phyloP scores from a whole-genome alignment of 2,113 vertebrate genomes.

The Oryzias melastigma region DNA sequence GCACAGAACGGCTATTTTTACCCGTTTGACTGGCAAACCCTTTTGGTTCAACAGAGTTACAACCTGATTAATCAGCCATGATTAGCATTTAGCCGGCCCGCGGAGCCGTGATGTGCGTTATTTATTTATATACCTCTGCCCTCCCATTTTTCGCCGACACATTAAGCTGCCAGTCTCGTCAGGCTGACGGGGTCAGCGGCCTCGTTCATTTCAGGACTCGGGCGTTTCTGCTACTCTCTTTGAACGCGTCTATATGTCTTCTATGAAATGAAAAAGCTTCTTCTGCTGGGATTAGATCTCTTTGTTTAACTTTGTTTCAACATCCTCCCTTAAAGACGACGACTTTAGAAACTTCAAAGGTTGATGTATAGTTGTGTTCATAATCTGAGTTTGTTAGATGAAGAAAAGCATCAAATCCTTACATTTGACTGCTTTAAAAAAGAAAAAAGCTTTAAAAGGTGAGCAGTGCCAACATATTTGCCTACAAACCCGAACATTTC shows the following conservation, averaged over 20 bases:
- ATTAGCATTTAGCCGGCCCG: constrained; percentile 81
- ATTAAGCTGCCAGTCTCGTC: constrained; percentile 84
- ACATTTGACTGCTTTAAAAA: too few relatives aligned
- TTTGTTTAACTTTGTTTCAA: background rate
- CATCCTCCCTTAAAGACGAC: too few relatives aligned
- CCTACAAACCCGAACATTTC: too few relatives aligned
- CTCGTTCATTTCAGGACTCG: constrained; percentile 84
- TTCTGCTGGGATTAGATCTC: background rate
- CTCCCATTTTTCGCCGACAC: constrained; percentile 70
- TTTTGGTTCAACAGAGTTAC: constrained; percentile 86
- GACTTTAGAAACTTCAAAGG: too few relatives aligned
- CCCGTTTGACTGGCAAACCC: constrained; percentile 85
- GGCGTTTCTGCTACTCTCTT: constrained; percentile 21
- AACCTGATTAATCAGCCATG: constrained; percentile 87
- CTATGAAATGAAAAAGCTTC: constrained; percentile 7
- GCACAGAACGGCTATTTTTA: constrained; percentile 82
- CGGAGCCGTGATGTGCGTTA: constrained; percentile 62
- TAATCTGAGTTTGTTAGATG: too few relatives aligned
- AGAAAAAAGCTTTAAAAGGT: too few relatives aligned
- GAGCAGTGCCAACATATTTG: too few relatives aligned
- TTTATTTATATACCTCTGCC: constrained; percentile 54
- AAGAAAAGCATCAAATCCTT: too few relatives aligned
- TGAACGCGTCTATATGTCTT: constrained; percentile 38
- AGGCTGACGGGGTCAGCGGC: constrained; percentile 83
- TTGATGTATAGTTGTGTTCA: too few relatives aligned